Percentiles rank a stretch among this genome's conserved stretches.
These are phyloP conservation scores for Andrena chrysosceles DNA, from an alignment of 2,888 invertebrate species.

Conservation along the genomic window DNA sequence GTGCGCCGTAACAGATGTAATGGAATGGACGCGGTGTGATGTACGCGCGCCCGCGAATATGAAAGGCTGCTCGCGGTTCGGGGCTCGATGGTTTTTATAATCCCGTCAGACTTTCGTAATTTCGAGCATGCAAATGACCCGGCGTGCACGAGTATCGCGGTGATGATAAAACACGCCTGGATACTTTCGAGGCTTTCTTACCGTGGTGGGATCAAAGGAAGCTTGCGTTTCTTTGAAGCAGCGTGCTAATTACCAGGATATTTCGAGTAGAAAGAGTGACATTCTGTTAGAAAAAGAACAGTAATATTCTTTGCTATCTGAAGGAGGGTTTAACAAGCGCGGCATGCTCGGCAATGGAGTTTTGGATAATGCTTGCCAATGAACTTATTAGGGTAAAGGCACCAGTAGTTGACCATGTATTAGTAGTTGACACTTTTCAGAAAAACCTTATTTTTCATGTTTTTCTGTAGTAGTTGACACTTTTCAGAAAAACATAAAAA, in stretches of 20 bases:
- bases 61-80: slow-evolving; percentile 25
- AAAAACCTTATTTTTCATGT: no score
- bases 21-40: slow-evolving; percentile 7
- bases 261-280: not conserved
- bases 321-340: not conserved
- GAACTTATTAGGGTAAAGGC: no score
- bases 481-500: no score
- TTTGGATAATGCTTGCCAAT: no score
- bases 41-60: not conserved
- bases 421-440: no score
- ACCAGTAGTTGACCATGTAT: no score
- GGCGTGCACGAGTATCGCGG: not conserved
- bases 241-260: slow-evolving; percentile 9
- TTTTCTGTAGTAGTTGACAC: no score
- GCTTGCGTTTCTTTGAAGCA: not conserved
- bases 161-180: slow-evolving; percentile 13
- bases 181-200: slow-evolving; percentile 6
- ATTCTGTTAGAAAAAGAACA: not conserved
- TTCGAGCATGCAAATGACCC: slow-evolving; percentile 41
- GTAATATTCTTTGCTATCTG: not conserved
- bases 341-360: not conserved
- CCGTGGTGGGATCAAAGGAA: slow-evolving; percentile 13
- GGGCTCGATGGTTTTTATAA: slow-evolving; percentile 33
- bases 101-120: slow-evolving; percentile 36
- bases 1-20: slow-evolving; percentile 23